Base-by-base conservation (phyloP, 2,797 vertebrate genomes). In the Cephalopachus bancanus region DNA sequence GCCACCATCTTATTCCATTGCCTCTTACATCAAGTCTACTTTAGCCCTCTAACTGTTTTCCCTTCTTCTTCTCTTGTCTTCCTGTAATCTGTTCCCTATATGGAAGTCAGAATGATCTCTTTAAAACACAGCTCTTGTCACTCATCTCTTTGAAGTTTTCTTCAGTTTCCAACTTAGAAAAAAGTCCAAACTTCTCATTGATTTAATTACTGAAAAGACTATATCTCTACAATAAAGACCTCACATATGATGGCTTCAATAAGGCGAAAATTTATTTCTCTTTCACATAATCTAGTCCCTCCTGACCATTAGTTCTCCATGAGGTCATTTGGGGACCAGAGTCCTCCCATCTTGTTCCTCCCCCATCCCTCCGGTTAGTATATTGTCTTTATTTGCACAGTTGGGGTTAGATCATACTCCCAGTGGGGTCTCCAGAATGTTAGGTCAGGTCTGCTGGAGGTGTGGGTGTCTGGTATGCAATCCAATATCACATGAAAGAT, bases 141-240 rank as follows among this genome's bases (percentile, higher is more conserved):
- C 19, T 94, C 19, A 53, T 44, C 44, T 76, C 30, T 60, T 33
- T 67, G 79, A 93, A 81, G 51, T 19, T 64, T 89, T 89, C 67
- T 84, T n/a, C n/a, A 4, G 44, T 20, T 89, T 89, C 65, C 33
- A 69, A 28, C 20, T 78, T 96, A 55, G 26, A 49, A 53, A 51
- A 65, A 90, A 55, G 37, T 16, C 71, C 79, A 64, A 75, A 28
- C 55, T 19, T 51, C 84, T 80, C 26, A 49, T 55, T 49, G 83
- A 49, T 64, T 91, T 88, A 92, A 64, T 96, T 86, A 78, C 5
- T 90, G 49, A 15, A 78, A 92, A 80, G 86, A 62, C 14, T 20
- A 37, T 4, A 26, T 71, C 44, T 8, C 59, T 87, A 24, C 26
- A 28, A 83, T 33, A 72, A 93, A 83, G 57, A 76, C 10, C 10